Conservation (phyloP, 2,113 vertebrate genomes). For the Pluvialis apricaria region DNA sequence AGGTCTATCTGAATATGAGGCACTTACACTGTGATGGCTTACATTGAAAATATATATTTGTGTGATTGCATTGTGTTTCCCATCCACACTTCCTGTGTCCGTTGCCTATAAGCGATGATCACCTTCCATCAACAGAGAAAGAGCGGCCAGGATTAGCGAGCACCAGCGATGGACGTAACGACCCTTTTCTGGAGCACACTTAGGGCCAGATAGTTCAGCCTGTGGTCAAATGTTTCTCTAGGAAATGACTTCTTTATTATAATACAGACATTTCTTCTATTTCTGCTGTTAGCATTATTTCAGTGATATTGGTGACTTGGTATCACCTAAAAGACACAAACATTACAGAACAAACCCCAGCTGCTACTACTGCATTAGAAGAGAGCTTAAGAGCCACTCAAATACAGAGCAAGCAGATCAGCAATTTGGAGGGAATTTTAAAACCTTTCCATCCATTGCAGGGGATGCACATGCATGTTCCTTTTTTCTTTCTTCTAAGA, state of each 20-base stretch:
- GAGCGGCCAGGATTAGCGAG: neutral
- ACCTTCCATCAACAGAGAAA: neutral
- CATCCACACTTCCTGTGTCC: neutral
- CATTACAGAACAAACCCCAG: neutral
- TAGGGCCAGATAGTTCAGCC: neutral
- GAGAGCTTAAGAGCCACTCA: neutral
- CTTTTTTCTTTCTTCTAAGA: neutral
- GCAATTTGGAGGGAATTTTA: neutral
- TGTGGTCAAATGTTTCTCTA: neutral
- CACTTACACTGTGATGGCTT: neutral
- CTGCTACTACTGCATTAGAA: neutral
- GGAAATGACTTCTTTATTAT: neutral
- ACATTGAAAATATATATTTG: neutral
- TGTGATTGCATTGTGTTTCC: neutral
- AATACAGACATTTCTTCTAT: neutral
- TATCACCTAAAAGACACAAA: neutral
- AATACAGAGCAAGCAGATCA: neutral
- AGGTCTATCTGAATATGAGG: neutral
- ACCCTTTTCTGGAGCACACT: neutral
- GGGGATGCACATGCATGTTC: fast-evolving
- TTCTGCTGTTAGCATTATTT: neutral
- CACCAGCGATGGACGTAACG: fast-evolving
- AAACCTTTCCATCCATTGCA: fast-evolving
- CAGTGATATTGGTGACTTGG: neutral
- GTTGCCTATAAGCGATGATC: neutral